These are phyloP conservation scores for Dysdera silvatica DNA, from an alignment of 1,140 invertebrate genomes.

Conservation along the genomic window DNA sequence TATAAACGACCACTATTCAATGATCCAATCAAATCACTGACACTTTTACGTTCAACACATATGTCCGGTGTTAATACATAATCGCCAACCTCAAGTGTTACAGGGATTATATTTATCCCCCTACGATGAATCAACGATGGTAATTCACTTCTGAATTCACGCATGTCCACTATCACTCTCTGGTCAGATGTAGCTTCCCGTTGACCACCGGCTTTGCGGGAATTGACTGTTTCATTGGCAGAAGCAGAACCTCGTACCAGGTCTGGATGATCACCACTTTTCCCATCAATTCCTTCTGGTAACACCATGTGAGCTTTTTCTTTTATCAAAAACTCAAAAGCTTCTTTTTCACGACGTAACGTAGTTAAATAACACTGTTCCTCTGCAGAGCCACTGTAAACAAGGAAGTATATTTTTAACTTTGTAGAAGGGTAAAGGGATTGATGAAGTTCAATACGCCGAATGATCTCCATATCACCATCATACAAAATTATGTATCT, in stretches of 20 bases:
- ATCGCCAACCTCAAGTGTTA: constrained; percentile 86
- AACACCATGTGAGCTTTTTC: constrained; percentile 54
- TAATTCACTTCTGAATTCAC: constrained; percentile 94
- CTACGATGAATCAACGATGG: constrained; percentile 87
- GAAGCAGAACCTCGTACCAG: constrained; percentile 47
- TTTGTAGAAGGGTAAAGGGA: constrained; percentile 39
- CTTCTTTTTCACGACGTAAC: constrained; percentile 80
- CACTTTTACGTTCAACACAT: constrained; percentile 92
- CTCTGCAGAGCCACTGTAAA: constrained; percentile 66
- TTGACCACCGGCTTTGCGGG: constrained; percentile 26
- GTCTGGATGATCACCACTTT: constrained; percentile 60
- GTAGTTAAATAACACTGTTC: constrained; percentile 90
- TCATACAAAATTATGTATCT: constrained; percentile 85
- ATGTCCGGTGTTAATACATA: constrained; percentile 96
- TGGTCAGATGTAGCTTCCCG: constrained; percentile 28
- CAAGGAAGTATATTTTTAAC: constrained; percentile 34
- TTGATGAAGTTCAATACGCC: constrained; percentile 69
- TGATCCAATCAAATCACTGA: constrained; percentile 94
- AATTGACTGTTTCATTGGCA: constrained; percentile 42
- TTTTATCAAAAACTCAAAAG: constrained; percentile 84
- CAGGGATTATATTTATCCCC: constrained; percentile 86
- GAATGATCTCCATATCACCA: constrained; percentile 71
- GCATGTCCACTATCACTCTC: constrained; percentile 86
- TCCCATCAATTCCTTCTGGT: constrained; percentile 52
- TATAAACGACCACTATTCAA: constrained; percentile 90